Evolutionary conservation across 2,797 vertebrate species (phyloP).

Genomic region (Anomalospiza imberbis): DNA sequence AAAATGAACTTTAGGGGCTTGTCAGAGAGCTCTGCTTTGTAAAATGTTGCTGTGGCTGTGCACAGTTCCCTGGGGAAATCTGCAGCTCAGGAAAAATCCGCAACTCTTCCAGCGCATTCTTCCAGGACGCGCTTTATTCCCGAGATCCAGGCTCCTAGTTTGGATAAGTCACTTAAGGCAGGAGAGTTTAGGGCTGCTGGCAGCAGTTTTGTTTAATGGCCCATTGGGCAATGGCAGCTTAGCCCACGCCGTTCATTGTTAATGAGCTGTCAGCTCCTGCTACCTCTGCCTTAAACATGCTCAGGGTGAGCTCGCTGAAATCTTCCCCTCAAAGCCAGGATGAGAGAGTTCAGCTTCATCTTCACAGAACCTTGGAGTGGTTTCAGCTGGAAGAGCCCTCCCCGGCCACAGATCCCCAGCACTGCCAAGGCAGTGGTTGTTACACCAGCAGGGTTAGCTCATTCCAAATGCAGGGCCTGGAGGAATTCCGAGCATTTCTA

Average conservation of each 20-base stretch:
- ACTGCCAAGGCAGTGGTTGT: neutral
- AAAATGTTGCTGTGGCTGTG: neutral
- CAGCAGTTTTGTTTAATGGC: neutral
- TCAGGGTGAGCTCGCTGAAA: neutral
- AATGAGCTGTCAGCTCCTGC: neutral
- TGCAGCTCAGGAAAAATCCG: neutral
- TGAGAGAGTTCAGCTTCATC: neutral
- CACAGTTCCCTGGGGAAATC: neutral
- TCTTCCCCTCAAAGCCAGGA: neutral
- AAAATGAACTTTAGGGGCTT: neutral
- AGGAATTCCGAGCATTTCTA: neutral
- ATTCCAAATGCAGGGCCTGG: neutral
- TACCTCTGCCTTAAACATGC: neutral
- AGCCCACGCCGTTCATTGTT: neutral
- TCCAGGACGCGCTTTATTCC: neutral
- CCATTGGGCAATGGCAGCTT: neutral
- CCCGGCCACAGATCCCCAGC: neutral
- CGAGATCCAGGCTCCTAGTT: neutral
- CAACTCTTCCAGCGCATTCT: too few species aligned
- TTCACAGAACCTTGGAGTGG: neutral
- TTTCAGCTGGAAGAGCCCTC: neutral
- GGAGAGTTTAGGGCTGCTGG: neutral
- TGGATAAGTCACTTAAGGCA: neutral
- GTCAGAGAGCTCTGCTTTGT: neutral
- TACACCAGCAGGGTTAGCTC: neutral